Evolutionary conservation across 2,113 vertebrate species (phyloP).

Genomic region (Oncorhynchus tshawytscha): DNA sequence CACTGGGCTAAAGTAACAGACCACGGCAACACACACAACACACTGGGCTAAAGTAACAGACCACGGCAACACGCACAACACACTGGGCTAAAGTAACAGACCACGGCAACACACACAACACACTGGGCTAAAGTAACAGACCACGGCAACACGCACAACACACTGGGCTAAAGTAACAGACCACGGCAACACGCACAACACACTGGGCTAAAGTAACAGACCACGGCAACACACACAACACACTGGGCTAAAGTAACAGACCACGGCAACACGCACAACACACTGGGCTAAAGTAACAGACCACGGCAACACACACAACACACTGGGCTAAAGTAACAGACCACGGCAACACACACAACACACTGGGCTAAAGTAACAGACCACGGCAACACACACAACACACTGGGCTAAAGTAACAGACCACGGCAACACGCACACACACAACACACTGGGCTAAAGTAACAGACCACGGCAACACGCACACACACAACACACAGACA

Average conservation of each 20-base stretch:
- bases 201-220: background rate
- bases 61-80: conserved; percentile 15
- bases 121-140: background rate
- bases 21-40: conserved; percentile 15
- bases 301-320: conserved; percentile 15
- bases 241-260: background rate
- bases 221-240: conserved; percentile 15
- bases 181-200: conserved; percentile 15
- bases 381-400: background rate
- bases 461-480: background rate
- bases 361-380: background rate
- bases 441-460: conserved; percentile 10
- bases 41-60: background rate
- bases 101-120: conserved; percentile 15
- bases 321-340: background rate
- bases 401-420: no score
- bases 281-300: background rate
- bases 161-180: background rate
- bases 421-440: no score
- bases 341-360: conserved; percentile 15
- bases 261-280: conserved; percentile 15
- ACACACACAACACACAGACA: no score
- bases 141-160: conserved; percentile 15
- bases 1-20: background rate
- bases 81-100: background rate